Conservation (phyloP, 1,140 invertebrate genomes). For the Pseudomyrmex dendroicus region DNA sequence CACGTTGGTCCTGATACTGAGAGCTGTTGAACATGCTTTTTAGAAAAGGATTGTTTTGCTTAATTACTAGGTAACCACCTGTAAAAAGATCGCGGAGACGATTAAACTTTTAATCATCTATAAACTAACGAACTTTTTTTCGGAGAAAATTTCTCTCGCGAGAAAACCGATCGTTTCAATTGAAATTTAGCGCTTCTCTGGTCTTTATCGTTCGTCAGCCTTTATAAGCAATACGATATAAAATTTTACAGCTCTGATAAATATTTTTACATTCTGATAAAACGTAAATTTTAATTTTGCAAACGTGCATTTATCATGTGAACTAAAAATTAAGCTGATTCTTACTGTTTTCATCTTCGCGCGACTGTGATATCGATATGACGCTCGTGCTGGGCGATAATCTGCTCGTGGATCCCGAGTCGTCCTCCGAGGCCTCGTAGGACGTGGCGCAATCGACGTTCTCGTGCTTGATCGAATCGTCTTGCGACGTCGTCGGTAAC, state of each 20-base stretch:
- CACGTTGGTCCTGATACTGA: slow-evolving; percentile 72
- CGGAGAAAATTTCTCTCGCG: background rate
- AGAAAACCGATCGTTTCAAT: slow-evolving; percentile 14
- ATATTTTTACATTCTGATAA: too few species aligned
- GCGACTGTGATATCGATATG: slow-evolving; percentile 21
- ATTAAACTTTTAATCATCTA: slow-evolving; percentile 11
- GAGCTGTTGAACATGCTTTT: slow-evolving; percentile 67
- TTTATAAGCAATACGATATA: background rate
- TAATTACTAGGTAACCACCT: slow-evolving; percentile 52
- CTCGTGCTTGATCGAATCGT: background rate
- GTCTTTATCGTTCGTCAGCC: background rate
- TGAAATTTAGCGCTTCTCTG: background rate
- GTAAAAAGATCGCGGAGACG: slow-evolving; percentile 46
- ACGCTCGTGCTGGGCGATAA: slow-evolving; percentile 46
- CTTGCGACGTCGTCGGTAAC: background rate
- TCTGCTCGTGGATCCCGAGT: slow-evolving; percentile 71
- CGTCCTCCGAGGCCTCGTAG: slow-evolving; percentile 77
- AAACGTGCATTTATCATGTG: too few species aligned
- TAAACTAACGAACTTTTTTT: background rate
- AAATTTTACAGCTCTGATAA: too few species aligned
- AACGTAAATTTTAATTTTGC: too few species aligned
- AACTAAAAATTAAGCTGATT: too few species aligned
- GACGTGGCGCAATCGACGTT: slow-evolving; percentile 64
- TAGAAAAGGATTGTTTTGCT: slow-evolving; percentile 52
- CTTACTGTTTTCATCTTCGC: slow-evolving; percentile 65